Percentiles rank a stretch among this genome's conserved stretches.
Conservation (phyloP, 2,888 invertebrate species). For the Buathra laborator region DNA sequence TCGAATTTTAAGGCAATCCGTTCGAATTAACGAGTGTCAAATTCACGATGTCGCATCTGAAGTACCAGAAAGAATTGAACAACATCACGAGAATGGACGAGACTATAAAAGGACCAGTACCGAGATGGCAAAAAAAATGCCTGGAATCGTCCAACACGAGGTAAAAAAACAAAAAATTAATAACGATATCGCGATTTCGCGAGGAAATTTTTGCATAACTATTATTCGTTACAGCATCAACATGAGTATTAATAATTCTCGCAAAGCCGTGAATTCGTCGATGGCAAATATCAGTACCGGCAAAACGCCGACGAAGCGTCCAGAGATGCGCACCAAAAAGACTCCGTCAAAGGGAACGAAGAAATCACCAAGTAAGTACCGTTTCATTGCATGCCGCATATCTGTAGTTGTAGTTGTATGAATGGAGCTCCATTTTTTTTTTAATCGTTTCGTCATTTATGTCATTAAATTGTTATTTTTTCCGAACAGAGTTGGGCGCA, state of each 20-base stretch:
- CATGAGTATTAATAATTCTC: constrained; percentile 89
- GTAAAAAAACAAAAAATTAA: constrained; percentile 69
- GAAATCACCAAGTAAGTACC: constrained; percentile 88
- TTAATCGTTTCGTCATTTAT: constrained; percentile 47
- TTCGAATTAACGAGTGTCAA: neutral
- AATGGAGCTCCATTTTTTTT: constrained; percentile 42
- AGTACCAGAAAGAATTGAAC: constrained; percentile 92
- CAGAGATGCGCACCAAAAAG: constrained; percentile 86
- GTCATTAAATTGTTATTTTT: constrained; percentile 2
- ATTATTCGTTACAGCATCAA: constrained; percentile 84
- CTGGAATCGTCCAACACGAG: constrained; percentile 87
- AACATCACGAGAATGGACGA: constrained; percentile 92
- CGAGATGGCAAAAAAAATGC: constrained; percentile 92
- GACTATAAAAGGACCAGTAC: constrained; percentile 91
- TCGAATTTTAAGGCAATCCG: neutral
- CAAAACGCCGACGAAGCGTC: constrained; percentile 87
- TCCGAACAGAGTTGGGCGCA: neutral
- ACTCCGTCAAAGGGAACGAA: constrained; percentile 89
- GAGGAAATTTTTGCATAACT: constrained; percentile 2
- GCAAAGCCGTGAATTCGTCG: constrained; percentile 86
- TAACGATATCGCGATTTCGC: neutral
- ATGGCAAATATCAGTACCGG: constrained; percentile 83
- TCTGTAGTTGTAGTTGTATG: constrained; percentile 12
- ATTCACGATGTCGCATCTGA: constrained; percentile 91
- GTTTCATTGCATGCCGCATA: neutral